Percentiles rank a stretch among this genome's conserved stretches.
phyloP scores from a whole-genome alignment of 1,140 invertebrate genomes.

The Dermatophagoides farinae region DNA sequence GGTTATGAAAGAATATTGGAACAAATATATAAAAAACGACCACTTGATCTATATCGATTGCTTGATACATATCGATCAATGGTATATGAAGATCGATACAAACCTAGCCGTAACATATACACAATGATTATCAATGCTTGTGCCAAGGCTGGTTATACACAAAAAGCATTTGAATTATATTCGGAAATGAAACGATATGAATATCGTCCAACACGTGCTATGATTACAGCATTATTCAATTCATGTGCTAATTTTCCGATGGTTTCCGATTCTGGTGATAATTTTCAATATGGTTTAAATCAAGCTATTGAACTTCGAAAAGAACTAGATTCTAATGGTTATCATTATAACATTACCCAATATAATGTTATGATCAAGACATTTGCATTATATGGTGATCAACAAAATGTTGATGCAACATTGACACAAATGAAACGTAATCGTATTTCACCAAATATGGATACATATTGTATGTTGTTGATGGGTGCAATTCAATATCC shows the following conservation, averaged over 20 bases:
- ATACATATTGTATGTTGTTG: constrained; percentile 55
- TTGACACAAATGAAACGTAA: constrained; percentile 56
- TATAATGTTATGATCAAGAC: constrained; percentile 78
- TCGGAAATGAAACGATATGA: constrained; percentile 54
- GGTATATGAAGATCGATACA: constrained; percentile 48
- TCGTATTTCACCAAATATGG: constrained; percentile 37
- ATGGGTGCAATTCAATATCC: constrained; percentile 57
- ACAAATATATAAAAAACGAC: neutral
- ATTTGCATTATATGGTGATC: constrained; percentile 55
- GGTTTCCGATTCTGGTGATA: constrained; percentile 20
- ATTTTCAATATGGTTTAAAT: constrained; percentile 33
- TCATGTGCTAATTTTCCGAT: constrained; percentile 60
- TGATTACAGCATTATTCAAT: constrained; percentile 65
- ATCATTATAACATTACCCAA: constrained; percentile 47
- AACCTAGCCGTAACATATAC: constrained; percentile 53
- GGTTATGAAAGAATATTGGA: neutral
- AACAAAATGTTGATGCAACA: constrained; percentile 49
- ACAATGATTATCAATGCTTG: constrained; percentile 55
- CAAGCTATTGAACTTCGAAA: constrained; percentile 40
- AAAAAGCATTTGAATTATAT: constrained; percentile 59
- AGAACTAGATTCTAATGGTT: constrained; percentile 42
- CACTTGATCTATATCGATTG: constrained; percentile 33
- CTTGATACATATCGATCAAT: constrained; percentile 50
- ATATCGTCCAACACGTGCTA: constrained; percentile 40
- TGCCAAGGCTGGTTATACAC: constrained; percentile 53